These are phyloP conservation scores for Trachymyrmex cornetzi DNA, from an alignment of 1,140 invertebrate species.

Conservation along the genomic window DNA sequence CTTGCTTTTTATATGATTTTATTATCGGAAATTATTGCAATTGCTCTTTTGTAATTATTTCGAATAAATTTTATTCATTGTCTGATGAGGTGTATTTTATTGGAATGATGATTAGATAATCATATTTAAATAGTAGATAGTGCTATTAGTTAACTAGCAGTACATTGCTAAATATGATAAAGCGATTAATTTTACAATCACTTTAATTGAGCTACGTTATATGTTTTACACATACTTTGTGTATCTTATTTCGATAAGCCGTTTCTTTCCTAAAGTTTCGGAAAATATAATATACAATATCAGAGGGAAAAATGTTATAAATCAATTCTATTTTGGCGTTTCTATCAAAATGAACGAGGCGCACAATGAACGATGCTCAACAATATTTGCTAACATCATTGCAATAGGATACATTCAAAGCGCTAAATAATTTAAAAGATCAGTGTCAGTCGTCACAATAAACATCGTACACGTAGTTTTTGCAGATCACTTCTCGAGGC, in stretches of 20 bases:
- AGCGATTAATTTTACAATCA: background rate
- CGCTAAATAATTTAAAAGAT: constrained; percentile 20
- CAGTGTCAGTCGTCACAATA: background rate
- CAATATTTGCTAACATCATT: background rate
- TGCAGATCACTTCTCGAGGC: background rate
- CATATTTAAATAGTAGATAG: too few relatives aligned
- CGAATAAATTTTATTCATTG: background rate
- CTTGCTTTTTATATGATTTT: background rate
- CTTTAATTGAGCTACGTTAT: background rate
- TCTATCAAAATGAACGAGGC: background rate
- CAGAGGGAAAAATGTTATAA: background rate
- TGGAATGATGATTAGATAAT: too few relatives aligned
- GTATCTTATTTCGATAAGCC: background rate
- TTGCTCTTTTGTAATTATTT: background rate
- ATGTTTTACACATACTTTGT: background rate
- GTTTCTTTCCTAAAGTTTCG: background rate
- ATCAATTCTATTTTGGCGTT: background rate
- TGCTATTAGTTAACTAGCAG: background rate
- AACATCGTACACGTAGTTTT: constrained; percentile 44
- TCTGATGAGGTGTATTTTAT: too few relatives aligned
- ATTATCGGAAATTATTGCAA: background rate
- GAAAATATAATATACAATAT: background rate
- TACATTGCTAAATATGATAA: background rate
- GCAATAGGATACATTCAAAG: background rate
- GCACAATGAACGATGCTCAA: too few relatives aligned